These are phyloP conservation scores for Ectemnius continuus DNA, from an alignment of 2,888 invertebrate species.

Conservation along the genomic window DNA sequence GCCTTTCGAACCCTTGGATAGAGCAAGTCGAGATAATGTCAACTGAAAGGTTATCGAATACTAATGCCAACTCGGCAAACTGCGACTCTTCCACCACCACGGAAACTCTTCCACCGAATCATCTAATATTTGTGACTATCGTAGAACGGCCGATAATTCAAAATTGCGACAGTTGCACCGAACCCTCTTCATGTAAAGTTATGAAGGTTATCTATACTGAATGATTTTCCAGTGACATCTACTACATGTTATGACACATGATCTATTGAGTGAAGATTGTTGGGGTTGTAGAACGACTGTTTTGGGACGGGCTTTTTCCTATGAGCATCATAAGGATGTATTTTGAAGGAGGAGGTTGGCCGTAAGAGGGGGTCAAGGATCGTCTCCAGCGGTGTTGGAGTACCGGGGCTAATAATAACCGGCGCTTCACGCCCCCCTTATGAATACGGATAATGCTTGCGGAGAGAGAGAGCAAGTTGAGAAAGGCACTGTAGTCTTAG, in stretches of 20 bases:
- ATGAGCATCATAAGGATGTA: neutral
- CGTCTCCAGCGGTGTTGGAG: constrained; percentile 36
- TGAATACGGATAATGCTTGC: constrained; percentile 28
- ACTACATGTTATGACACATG: too few species aligned
- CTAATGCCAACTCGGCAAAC: neutral
- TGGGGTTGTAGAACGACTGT: neutral
- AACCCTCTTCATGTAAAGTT: constrained; percentile 8
- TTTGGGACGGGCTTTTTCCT: neutral
- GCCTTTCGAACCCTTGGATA: neutral
- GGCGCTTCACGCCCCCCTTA: constrained; percentile 34
- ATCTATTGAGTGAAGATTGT: too few species aligned
- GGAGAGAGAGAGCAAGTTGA: constrained; percentile 34
- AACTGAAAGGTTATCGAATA: neutral
- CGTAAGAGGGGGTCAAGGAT: constrained; percentile 35
- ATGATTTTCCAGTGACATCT: too few species aligned
- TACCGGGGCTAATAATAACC: constrained; percentile 47
- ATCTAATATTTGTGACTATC: constrained; percentile 6
- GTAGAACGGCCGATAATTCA: neutral
- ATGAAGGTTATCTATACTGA: too few species aligned
- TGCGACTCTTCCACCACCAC: neutral
- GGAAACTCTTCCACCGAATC: neutral
- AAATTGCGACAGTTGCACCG: constrained; percentile 16
- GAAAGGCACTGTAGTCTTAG: constrained; percentile 29
- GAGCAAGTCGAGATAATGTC: neutral
- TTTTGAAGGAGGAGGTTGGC: too few species aligned